A percentile compares a stretch with the other conserved stretches of the same genome.
These are phyloP conservation scores for Machimus atricapillus DNA, from an alignment of 2,888 invertebrate genomes.

Conservation along the genomic window DNA sequence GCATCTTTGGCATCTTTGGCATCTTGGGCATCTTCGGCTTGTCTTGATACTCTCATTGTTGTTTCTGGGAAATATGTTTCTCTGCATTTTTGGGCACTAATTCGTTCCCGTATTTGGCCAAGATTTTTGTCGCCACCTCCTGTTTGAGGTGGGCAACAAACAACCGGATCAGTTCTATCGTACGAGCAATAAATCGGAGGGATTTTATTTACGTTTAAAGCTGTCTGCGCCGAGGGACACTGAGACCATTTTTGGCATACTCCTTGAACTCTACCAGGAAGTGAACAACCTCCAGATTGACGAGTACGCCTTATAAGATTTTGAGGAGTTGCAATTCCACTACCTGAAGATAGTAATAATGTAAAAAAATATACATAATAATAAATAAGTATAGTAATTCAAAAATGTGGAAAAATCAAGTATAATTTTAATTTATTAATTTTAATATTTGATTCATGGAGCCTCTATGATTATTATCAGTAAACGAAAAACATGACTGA, in stretches of 20 bases:
- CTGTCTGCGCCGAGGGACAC: background rate
- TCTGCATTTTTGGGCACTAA: background rate
- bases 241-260: background rate
- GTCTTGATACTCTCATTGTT: no score
- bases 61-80: background rate
- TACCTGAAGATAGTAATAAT: background rate
- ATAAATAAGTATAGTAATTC: no score
- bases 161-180: background rate
- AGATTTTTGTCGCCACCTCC: background rate
- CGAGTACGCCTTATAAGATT: background rate
- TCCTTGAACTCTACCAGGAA: background rate
- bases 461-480: no score
- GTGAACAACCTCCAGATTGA: background rate
- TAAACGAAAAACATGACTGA: no score
- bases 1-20: background rate
- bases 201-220: background rate
- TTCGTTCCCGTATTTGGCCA: background rate
- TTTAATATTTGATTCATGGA: no score
- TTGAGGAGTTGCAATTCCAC: background rate
- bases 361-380: background rate
- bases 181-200: background rate
- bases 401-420: no score
- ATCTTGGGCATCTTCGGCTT: background rate
- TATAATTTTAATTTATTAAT: no score
- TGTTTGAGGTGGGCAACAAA: background rate